These are phyloP conservation scores for Ceryle rudis DNA, from an alignment of 2,797 vertebrate species.

Conservation along the genomic window DNA sequence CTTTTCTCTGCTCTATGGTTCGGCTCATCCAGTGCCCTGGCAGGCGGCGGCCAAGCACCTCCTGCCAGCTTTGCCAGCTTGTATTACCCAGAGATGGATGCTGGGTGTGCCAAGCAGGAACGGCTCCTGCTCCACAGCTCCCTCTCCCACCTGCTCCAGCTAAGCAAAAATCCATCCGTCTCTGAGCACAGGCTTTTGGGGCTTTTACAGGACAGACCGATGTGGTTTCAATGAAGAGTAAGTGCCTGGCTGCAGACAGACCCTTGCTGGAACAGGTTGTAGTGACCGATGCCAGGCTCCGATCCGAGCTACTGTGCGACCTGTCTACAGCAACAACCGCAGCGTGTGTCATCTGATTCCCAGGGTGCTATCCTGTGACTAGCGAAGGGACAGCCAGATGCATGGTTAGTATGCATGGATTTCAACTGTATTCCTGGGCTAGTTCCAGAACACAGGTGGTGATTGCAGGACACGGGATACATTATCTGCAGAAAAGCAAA, in stretches of 20 bases:
- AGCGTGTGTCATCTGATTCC: background rate
- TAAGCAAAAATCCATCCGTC: background rate
- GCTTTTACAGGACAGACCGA: background rate
- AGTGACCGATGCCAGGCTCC: background rate
- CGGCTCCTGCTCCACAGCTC: background rate
- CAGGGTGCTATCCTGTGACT: background rate
- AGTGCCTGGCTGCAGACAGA: background rate
- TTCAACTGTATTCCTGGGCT: conserved; percentile 5
- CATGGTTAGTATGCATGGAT: background rate
- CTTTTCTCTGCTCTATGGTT: background rate
- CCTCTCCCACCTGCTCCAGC: background rate
- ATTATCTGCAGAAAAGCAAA: conserved; percentile 4
- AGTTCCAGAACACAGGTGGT: conserved; percentile 50
- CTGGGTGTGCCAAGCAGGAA: background rate
- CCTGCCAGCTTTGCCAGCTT: background rate
- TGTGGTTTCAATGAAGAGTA: background rate
- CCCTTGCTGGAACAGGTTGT: background rate
- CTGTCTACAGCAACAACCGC: background rate
- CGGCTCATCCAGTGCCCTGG: accelerated
- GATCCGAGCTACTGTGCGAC: background rate
- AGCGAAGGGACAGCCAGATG: background rate
- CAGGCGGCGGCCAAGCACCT: background rate
- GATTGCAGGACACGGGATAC: conserved; percentile 19
- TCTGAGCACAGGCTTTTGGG: accelerated
- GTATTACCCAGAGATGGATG: accelerated